Evolutionary conservation across 2,113 vertebrate genomes (phyloP).

Genomic region (Tinamus guttatus): DNA sequence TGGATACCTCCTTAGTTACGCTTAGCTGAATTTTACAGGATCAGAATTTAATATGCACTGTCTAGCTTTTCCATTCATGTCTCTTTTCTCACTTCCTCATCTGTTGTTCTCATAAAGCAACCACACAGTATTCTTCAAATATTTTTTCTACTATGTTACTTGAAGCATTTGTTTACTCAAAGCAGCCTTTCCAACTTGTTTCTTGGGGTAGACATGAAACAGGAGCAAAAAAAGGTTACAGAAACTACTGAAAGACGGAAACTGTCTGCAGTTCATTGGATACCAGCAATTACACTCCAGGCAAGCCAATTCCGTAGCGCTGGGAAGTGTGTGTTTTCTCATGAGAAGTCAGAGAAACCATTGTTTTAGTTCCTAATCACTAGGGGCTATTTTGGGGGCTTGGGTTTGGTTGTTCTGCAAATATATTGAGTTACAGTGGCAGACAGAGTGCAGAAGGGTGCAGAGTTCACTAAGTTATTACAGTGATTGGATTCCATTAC

Average conservation of each 20-base stretch:
- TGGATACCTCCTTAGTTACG: not conserved
- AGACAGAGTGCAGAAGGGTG: conserved; percentile 48
- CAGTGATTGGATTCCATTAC: not conserved
- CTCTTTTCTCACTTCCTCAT: not conserved
- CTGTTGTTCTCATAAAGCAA: not conserved
- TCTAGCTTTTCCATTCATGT: not conserved
- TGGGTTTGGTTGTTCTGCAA: conserved; percentile 61
- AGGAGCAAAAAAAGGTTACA: not conserved
- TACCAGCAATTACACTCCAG: conserved; percentile 33
- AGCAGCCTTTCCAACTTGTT: not conserved
- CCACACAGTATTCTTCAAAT: not conserved
- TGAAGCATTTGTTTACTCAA: not conserved
- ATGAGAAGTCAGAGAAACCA: conserved; percentile 39
- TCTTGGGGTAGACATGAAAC: not conserved
- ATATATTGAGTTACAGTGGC: conserved; percentile 42
- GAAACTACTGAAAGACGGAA: conserved; percentile 13
- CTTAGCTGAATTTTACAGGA: not conserved
- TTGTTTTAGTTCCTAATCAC: conserved; percentile 46
- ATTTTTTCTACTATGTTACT: not conserved
- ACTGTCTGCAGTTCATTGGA: conserved; percentile 50
- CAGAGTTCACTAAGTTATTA: conserved; percentile 48
- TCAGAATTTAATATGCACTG: not conserved
- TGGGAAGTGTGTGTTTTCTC: conserved; percentile 54
- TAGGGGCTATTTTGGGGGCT: conserved; percentile 27
- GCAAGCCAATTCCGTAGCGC: not conserved